Evolutionary conservation across 2,113 vertebrate genomes (phyloP).

Genomic region (Heptranchias perlo): DNA sequence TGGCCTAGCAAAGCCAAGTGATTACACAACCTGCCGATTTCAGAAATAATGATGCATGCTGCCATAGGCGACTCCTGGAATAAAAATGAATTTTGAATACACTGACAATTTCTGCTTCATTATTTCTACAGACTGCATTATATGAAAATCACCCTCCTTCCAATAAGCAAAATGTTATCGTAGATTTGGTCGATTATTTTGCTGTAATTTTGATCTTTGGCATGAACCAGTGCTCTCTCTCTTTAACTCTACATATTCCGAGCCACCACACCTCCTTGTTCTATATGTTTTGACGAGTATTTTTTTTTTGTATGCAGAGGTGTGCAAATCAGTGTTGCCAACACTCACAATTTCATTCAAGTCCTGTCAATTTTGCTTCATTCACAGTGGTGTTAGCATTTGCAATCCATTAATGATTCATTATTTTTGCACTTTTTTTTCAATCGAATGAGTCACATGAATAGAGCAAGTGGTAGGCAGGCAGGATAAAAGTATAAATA

Average conservation of each 20-base stretch:
- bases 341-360: not conserved
- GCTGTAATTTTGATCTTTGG: not conserved
- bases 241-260: not conserved
- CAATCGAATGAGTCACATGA: not conserved
- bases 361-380: not conserved
- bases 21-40: not conserved
- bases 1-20: not conserved
- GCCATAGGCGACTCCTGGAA: not conserved
- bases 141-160: not conserved
- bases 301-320: not conserved
- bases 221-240: not conserved
- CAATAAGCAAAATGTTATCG: not conserved
- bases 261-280: not conserved
- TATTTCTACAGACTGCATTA: not conserved
- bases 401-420: not conserved
- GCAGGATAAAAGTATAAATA: not conserved
- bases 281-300: not conserved
- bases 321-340: not conserved
- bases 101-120: not conserved
- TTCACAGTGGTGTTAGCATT: not conserved
- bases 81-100: not conserved
- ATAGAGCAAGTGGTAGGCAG: not conserved
- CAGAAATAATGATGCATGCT: not conserved
- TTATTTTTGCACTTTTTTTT: not conserved
- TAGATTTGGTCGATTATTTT: not conserved